Conservation (phyloP, 1,140 invertebrate species). For the Pogonognathellus flavescens region DNA sequence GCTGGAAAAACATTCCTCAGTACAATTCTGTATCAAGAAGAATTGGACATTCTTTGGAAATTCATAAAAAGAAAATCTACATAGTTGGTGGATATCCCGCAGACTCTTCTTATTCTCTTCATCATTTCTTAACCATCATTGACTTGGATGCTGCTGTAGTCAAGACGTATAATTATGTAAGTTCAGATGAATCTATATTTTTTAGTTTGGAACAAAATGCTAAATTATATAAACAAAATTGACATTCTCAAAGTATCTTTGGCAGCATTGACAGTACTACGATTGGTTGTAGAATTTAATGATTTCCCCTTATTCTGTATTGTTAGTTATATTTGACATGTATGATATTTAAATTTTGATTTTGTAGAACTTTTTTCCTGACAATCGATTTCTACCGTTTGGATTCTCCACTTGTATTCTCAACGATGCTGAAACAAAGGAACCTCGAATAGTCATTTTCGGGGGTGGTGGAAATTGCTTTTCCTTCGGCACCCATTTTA, state of each 20-base stretch:
- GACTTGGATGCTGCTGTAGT: constrained; percentile 56
- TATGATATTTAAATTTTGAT: background rate
- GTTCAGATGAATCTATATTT: background rate
- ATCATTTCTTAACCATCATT: constrained; percentile 61
- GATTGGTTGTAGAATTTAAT: too few species aligned
- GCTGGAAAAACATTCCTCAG: constrained; percentile 59
- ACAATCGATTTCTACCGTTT: constrained; percentile 61
- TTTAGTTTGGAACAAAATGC: background rate
- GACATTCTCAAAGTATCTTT: too few species aligned
- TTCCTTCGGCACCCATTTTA: constrained; percentile 66
- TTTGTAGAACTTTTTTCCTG: constrained; percentile 28
- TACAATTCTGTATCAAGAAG: constrained; percentile 52
- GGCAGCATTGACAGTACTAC: too few species aligned
- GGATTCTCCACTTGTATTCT: constrained; percentile 56
- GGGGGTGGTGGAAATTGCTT: constrained; percentile 66
- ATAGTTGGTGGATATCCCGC: constrained; percentile 66
- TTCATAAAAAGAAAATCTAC: constrained; percentile 54
- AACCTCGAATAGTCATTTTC: constrained; percentile 50
- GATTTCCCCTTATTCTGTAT: too few species aligned
- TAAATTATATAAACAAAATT: too few species aligned
- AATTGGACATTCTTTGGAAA: constrained; percentile 56
- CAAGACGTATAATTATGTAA: constrained; percentile 39
- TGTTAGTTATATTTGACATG: too few species aligned
- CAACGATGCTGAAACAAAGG: constrained; percentile 29
- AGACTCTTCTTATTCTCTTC: constrained; percentile 52